These are phyloP conservation scores for Ecdyonurus torrentis DNA, from an alignment of 2,888 invertebrate genomes.

Conservation along the genomic window DNA sequence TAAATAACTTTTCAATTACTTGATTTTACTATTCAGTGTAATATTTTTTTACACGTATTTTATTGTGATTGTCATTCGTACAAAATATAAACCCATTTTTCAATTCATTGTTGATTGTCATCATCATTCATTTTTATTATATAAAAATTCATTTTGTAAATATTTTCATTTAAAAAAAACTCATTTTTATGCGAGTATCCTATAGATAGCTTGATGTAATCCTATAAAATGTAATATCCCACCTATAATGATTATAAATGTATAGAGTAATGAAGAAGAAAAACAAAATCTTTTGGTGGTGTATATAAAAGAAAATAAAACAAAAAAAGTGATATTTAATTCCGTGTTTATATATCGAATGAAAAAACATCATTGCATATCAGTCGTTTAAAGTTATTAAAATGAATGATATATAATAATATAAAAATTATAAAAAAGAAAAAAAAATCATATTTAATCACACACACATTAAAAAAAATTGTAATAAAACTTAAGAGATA, in stretches of 20 bases:
- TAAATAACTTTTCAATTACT: no score
- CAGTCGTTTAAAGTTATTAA: background rate
- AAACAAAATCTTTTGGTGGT: background rate
- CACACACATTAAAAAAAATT: no score
- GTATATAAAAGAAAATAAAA: background rate
- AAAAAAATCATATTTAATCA: no score
- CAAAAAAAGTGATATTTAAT: background rate
- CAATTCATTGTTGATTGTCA: no score
- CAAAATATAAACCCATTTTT: background rate
- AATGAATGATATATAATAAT: background rate
- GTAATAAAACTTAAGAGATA: no score
- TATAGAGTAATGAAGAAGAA: no score
- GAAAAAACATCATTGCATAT: background rate
- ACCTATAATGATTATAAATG: no score
- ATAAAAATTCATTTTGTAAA: background rate
- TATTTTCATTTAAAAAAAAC: background rate
- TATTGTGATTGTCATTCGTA: background rate
- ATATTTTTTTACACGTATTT: no score
- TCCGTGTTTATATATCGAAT: background rate
- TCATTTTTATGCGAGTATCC: background rate
- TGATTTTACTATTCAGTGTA: no score
- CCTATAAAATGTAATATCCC: background rate
- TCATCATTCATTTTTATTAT: no score
- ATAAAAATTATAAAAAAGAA: background rate
- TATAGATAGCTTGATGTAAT: background rate